These are phyloP conservation scores for Ametastegia equiseti DNA, from an alignment of 2,888 invertebrate genomes.

Conservation along the genomic window DNA sequence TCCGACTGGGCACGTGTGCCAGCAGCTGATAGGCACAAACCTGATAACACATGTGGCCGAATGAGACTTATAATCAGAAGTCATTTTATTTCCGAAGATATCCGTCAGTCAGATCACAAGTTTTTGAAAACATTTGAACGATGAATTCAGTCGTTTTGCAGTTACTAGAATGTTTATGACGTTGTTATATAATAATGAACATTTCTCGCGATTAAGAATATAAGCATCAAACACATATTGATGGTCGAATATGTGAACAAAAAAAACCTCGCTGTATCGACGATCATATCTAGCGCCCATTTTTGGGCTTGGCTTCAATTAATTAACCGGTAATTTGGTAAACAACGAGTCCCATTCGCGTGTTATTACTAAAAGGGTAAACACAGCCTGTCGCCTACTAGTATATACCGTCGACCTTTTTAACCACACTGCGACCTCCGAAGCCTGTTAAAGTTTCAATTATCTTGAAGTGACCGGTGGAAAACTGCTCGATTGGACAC, in stretches of 20 bases:
- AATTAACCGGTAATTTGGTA: slow-evolving; percentile 39
- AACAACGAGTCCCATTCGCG: slow-evolving; percentile 34
- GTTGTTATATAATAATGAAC: too few relatives aligned
- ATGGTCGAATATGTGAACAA: background rate
- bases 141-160: too few relatives aligned
- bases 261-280: background rate
- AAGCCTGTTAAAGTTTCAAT: slow-evolving; percentile 1
- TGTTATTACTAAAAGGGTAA: slow-evolving; percentile 45
- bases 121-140: background rate
- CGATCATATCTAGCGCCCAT: background rate
- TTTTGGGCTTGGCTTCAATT: slow-evolving; percentile 38
- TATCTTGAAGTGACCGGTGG: background rate
- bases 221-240: background rate
- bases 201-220: background rate
- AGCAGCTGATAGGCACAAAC: background rate
- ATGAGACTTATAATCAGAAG: background rate
- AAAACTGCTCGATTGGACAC: background rate
- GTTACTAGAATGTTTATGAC: too few relatives aligned
- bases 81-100: background rate
- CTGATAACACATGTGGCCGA: background rate
- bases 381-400: background rate
- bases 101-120: too few relatives aligned
- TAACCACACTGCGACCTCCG: background rate
- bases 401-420: slow-evolving; percentile 16
- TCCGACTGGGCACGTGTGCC: background rate